Base-by-base conservation (phyloP, 2,797 vertebrate genomes). In the Coreius guichenoti region DNA sequence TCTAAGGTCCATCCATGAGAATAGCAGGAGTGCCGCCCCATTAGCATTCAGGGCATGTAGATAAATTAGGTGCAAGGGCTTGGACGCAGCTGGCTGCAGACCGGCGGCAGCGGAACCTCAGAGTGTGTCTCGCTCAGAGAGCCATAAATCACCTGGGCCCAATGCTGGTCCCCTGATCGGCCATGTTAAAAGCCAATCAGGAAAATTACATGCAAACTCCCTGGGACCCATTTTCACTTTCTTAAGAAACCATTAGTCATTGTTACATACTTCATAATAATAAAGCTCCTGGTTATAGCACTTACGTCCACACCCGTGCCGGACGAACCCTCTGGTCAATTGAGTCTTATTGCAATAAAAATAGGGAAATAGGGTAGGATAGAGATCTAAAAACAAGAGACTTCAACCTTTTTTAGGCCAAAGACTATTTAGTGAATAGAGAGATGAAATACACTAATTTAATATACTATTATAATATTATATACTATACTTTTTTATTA, bases 131-230 rank as follows among this genome's bases (percentile, higher is more conserved):
- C 93, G 95, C 94, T 94, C 93, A 3, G 23, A 69, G 75, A 61
- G 94, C 92, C 96, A 99, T 98, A 98, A 98, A 99, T 99, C 97
- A 98, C 94, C 91, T 91, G 93, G 95, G 94, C 93, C 95, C 92
- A 91, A 82, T 36, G 88, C 90, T 78, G 39, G 19, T 73, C 36
- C 90, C 90, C 94, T 95, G 94, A 93, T 92, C 93, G 86, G 92
- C 92, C 93, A 93, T 96, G 97, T 98, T 99, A 99, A 99, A 99
- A 98, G 97, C 96, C 97, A 98, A 98, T 99, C 97, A 98, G 96
- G 96, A 94, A 98, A 97, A 98, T 98, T 96, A 97, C 95, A 96
- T 94, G 95, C 97, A 96, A 97, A 96, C 97, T 97, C 95, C 94
- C 96, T 95, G 94, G 97, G 97, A 95, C 93, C 94, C 92, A 95